Conservation (phyloP, 2,888 invertebrate species). For the Aspidiotus destructor region DNA sequence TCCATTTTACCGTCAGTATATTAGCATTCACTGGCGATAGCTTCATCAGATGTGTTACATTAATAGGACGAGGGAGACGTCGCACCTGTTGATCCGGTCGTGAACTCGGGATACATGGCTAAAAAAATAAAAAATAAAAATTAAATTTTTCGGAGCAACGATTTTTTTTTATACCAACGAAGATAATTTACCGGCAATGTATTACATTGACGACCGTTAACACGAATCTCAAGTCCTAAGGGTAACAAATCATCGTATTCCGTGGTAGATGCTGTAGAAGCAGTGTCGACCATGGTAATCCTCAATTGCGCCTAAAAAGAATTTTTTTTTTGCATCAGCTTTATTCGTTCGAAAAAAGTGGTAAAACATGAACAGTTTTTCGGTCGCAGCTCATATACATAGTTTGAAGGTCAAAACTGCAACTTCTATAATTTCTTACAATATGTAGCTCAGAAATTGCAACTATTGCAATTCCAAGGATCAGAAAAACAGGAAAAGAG, state of each 20-base stretch:
- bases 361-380: no score
- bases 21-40: conserved; percentile 77
- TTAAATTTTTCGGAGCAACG: background rate
- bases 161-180: background rate
- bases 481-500: no score
- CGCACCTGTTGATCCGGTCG: conserved; percentile 28
- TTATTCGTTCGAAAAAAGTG: no score
- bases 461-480: no score
- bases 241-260: conserved; percentile 95
- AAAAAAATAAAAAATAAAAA: conserved; percentile 41
- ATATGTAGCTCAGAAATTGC: no score
- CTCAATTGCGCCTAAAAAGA: conserved; percentile 17
- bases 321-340: background rate
- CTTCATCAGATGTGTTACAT: conserved; percentile 80
- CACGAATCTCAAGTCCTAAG: conserved; percentile 80
- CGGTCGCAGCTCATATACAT: no score
- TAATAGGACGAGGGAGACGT: conserved; percentile 70
- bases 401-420: no score
- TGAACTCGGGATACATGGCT: conserved; percentile 24
- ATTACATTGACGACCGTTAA: conserved; percentile 74
- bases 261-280: conserved; percentile 43
- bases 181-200: conserved; percentile 70
- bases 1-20: conserved; percentile 81
- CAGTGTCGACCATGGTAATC: conserved; percentile 5
- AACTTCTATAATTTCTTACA: no score